phyloP scores from a whole-genome alignment of 2,888 invertebrate genomes.

The Spodoptera exigua region DNA sequence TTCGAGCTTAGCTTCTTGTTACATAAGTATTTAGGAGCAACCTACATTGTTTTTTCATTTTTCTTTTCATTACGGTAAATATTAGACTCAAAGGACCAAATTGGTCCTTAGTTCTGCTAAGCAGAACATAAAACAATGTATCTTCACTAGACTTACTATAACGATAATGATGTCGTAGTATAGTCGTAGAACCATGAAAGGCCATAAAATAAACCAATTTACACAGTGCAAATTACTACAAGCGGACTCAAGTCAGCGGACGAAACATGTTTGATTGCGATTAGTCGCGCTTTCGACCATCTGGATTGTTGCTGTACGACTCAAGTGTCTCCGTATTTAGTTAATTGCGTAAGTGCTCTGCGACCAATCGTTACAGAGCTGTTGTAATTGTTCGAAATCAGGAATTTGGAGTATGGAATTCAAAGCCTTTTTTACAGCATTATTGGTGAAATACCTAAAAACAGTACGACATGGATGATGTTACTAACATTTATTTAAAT shows the following conservation, averaged over 20 bases:
- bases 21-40: neutral
- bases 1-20: constrained; percentile 6
- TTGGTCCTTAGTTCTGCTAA: no score
- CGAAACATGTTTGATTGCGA: constrained; percentile 46
- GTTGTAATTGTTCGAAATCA: constrained; percentile 38
- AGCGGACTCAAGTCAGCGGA: constrained; percentile 9
- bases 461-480: no score
- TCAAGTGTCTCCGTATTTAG: constrained; percentile 47
- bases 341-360: constrained; percentile 49
- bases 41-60: no score
- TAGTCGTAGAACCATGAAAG: constrained; percentile 8
- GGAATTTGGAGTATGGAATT: constrained; percentile 14
- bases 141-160: neutral
- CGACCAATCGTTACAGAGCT: constrained; percentile 39
- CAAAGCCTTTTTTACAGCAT: constrained; percentile 3
- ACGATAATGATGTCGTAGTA: neutral
- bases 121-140: no score
- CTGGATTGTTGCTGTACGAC: constrained; percentile 19
- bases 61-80: no score
- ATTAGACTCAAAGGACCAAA: neutral
- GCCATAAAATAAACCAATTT: constrained; percentile 6
- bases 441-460: no score
- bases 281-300: constrained; percentile 55
- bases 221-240: constrained; percentile 17
- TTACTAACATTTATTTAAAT: no score